Conservation (phyloP, 64 coral and sea anemone genomes). For the Astreopora myriophthalma region DNA sequence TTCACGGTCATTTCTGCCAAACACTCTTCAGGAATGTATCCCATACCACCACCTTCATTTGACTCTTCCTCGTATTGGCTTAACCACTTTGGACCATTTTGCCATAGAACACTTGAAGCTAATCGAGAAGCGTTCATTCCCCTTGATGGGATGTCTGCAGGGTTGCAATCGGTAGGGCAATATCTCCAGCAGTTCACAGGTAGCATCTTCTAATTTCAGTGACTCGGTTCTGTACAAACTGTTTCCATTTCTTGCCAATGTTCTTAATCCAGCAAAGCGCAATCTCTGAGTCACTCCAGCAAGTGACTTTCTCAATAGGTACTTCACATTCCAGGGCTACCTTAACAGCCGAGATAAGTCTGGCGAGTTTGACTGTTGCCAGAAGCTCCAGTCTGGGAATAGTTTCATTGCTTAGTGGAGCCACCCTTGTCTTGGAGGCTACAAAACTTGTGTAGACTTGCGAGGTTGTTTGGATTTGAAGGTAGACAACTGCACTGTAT, state of each 20-base stretch:
- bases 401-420: not conserved
- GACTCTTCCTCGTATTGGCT: not conserved
- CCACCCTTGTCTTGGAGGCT: slow-evolving; percentile 20
- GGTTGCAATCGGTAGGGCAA: no score
- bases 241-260: not conserved
- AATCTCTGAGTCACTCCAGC: slow-evolving; percentile 10
- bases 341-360: not conserved
- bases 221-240: slow-evolving; percentile 19
- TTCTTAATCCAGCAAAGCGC: not conserved
- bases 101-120: no score
- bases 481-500: slow-evolving; percentile 28
- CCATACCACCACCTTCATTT: not conserved
- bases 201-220: not conserved
- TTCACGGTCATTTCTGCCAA: not conserved
- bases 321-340: not conserved
- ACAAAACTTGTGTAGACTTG: not conserved
- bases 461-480: not conserved
- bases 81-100: slow-evolving; percentile 7
- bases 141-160: no score
- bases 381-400: slow-evolving; percentile 31
- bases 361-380: not conserved
- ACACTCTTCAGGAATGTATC: not conserved
- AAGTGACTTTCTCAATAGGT: not conserved
- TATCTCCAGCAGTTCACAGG: not conserved
- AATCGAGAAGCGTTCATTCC: no score